Base-by-base conservation (phyloP, 2,113 vertebrate genomes). In the Vulpes lagopus region DNA sequence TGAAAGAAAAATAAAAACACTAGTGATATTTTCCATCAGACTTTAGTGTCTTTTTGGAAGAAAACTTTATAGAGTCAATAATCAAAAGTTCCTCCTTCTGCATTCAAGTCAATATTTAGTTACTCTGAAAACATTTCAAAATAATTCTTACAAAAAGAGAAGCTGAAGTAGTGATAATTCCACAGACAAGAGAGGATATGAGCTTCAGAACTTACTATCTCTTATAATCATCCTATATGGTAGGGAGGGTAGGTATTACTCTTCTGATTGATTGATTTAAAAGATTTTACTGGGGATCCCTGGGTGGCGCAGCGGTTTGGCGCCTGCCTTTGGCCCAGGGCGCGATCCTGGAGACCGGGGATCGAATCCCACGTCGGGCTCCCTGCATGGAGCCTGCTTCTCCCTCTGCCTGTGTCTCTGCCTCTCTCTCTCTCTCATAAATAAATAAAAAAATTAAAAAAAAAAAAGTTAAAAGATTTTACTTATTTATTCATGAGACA, bases 101-200 rank as follows among this genome's bases (percentile, higher is more conserved):
- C 53, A 91, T 92, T 88, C 86, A 78, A 30, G 10, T 89, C 16
- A 89, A 20, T 86, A 79, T 69, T 94, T 32, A 91, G 53, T 82
- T 76, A 82, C 32, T 55, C 60, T 81, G 73, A 89, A 95, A 95
- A 79, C 94, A 94, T 55, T 97, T 93, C 59, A 69, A 89, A 84
- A 92, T 67, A 69, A 62, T 60, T 79, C 64, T 79, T 73, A 86
- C 35, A 94, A 86, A 97, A 78, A 43, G n/a, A 11, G 35, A 86
- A 76, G 35, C 73, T 64, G 57, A 73, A 74, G 27, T 23, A 92
- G 69, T 69, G 16, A 38, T 32, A 84, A 71, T 60, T 80, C 60
- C 53, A 88, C 2, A 88, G 73, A 96, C 17, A 74, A 88, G 3
- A 64, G 1, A 78, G 32, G 55, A 60, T 91, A 67, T 35, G 9